Evolutionary conservation across 2,888 invertebrate species (phyloP), one percentile per base, ranked within the genome.

Genomic region (Nezara viridula): DNA sequence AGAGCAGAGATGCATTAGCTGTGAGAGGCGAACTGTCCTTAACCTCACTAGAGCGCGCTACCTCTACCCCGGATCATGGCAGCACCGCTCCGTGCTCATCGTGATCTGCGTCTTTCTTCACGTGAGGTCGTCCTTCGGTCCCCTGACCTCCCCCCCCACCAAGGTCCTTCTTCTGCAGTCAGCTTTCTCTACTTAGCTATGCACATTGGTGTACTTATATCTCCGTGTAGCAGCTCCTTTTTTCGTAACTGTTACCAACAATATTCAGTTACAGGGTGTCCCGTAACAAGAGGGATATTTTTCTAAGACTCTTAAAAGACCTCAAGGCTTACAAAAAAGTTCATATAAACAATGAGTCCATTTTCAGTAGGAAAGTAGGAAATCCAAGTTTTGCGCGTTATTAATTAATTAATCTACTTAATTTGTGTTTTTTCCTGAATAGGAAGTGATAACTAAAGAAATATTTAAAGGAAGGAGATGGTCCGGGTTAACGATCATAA

Each of bases 61-160:
- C 77, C 24, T 77, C 44, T 44, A 77, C 77, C 77, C 77, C 40
- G 40, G 77, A 77, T 77, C 40, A 40, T 77, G 73, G 40, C 37
- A 40, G 4, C 77, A 27, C 77, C 77, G 77, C 40, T 77, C 77
- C 77, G 77, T 77, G 77, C 77, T 77, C 40, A 40, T 77, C 77
- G 77, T 77, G 77, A 77, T 77, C 77, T 77, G 77, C 77, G 77
- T 77, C 77, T 77, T 77, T 40, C 77, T 77, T 77, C 77, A 77
- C 77, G 77, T 77, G 77, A 77, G 21, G 21, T 24, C 77, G 77
- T 77, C 77, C 77, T 77, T 77, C 40, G 40, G 21, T 40, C 77
- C 77, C 40, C 77, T 40, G 40, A 40, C n/a, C 50, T 24, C 50
- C 50, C 50, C 37, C 40, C 77, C 40, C 77, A 21, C 40, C 77